Conservation (phyloP, 1,140 invertebrate genomes). For the Euglossa dilemma region DNA sequence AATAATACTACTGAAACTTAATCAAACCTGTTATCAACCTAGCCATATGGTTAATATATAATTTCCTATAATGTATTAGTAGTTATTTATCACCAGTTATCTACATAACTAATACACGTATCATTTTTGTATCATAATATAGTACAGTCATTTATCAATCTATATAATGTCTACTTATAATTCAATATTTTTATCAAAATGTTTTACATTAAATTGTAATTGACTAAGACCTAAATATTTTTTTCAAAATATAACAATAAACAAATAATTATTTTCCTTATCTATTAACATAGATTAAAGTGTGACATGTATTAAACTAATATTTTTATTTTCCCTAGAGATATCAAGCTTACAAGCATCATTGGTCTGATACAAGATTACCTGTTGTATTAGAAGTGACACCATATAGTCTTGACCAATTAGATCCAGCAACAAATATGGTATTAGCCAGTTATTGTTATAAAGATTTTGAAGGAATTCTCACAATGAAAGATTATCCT, state of each 20-base stretch:
- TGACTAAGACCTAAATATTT: background rate
- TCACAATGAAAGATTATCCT: slow-evolving; percentile 87
- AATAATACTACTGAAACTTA: slow-evolving; percentile 1
- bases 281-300: too few species aligned
- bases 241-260: background rate
- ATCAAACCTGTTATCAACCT: slow-evolving; percentile 29
- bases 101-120: background rate
- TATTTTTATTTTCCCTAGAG: slow-evolving; percentile 84
- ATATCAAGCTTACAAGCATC: slow-evolving; percentile 96
- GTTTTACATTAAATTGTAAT: background rate
- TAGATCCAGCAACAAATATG: slow-evolving; percentile 92
- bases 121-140: background rate
- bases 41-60: slow-evolving; percentile 42
- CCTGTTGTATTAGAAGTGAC: slow-evolving; percentile 95
- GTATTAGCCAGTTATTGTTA: slow-evolving; percentile 94
- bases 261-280: background rate
- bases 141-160: background rate
- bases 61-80: background rate
- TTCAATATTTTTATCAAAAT: background rate
- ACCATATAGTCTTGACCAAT: slow-evolving; percentile 93
- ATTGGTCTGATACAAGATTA: slow-evolving; percentile 95
- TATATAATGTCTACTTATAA: background rate
- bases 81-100: slow-evolving; percentile 1
- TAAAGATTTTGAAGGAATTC: slow-evolving; percentile 94
- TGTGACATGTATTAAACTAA: slow-evolving; percentile 6